Base-by-base conservation (phyloP, 2,797 vertebrate genomes). In the Bovichtus variegatus region DNA sequence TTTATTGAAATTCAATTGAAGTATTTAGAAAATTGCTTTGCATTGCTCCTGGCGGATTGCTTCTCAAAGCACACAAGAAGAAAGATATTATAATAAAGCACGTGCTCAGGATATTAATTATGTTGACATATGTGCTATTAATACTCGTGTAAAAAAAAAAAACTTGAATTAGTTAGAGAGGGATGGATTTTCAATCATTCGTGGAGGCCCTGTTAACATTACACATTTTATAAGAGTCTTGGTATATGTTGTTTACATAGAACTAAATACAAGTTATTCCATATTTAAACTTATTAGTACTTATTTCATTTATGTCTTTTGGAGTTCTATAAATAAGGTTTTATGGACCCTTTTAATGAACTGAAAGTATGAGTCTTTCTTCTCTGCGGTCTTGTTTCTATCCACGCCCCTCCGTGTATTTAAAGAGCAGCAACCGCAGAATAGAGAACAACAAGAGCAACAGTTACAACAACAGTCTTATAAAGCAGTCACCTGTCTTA, bases 401-500 rank as follows among this genome's bases (percentile, higher is more conserved):
- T 76, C n/a, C n/a, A 54, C 53, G 19, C 5, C 34, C 55, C 29
- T 67, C 36, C 53, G 10, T 73, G 58, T 80, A 80, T 78, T 63
- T 76, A 41, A 55, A 71, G 27, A 65, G 36, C 0, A 43, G 50
- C 51, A 40, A 54, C 66, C 55, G 51, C 10, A 62, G 50, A 63
- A 13, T 55, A 55, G 18, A 71, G 66, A n/a, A n/a, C n/a, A n/a
- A 70, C 47, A 76, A 18, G 57, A 59, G 9, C 47, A 75, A 55
- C 27, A 74, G 47, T 29, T 23, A 49, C n/a, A 83, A 9, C 57
- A 76, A 69, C 74, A 71, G 62, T 59, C 78, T 78, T 61, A 66
- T 84, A 76, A 65, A 69, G 66, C 54, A 71, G 59, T 80, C 77
- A 85, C 88, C 88, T 75, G 84, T 74, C 83, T 74, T 31, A 78